These are phyloP conservation scores for Eilema depressum DNA, from an alignment of 2,888 invertebrate genomes.

Conservation along the genomic window DNA sequence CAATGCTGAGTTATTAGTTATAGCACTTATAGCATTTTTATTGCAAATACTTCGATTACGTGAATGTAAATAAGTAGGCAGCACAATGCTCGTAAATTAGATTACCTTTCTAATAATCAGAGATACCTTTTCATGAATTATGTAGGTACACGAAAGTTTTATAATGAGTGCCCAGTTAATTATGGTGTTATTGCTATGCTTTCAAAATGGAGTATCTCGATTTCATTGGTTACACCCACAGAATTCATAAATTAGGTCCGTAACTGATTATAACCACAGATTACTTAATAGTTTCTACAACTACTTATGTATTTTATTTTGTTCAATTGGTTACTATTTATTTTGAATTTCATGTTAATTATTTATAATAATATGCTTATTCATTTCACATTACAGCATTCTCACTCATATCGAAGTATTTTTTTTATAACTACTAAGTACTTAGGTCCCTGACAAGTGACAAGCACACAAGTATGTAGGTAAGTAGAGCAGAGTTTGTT, in stretches of 20 bases:
- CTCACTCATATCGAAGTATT: too few relatives aligned
- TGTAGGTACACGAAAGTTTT: conserved; percentile 6
- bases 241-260: neutral
- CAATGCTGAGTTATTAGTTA: neutral
- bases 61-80: neutral
- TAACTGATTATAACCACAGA: neutral
- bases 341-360: neutral
- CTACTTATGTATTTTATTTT: neutral
- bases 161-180: conserved; percentile 3
- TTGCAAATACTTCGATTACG: conserved; percentile 11
- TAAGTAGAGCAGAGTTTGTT: too few relatives aligned
- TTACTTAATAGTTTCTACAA: too few relatives aligned
- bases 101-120: conserved; percentile 24
- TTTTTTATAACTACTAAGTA: too few relatives aligned
- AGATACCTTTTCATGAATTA: conserved; percentile 9
- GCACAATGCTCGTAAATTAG: conserved; percentile 10
- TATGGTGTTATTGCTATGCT: conserved; percentile 5
- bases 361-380: too few relatives aligned
- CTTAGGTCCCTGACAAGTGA: too few relatives aligned
- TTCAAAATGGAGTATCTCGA: neutral
- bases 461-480: too few relatives aligned
- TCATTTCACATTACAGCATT: neutral
- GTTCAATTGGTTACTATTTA: neutral
- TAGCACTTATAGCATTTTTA: conserved; percentile 6
- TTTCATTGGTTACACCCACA: neutral